Conservation (phyloP, 1,140 invertebrate species). For the Drosophila melanica region DNA sequence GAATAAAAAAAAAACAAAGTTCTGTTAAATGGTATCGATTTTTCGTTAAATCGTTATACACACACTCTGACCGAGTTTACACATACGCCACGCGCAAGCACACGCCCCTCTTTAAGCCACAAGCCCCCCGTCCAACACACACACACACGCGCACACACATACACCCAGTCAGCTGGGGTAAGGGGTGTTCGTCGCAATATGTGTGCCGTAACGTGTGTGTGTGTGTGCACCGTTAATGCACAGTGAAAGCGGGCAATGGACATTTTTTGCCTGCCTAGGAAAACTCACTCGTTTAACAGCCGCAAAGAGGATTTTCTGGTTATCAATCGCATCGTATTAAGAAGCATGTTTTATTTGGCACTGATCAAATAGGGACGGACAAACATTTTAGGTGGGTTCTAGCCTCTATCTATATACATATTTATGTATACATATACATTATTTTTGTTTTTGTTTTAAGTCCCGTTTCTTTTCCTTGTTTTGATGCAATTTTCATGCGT, state of each 20-base stretch:
- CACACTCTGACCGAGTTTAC: slow-evolving; percentile 75
- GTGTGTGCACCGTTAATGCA: slow-evolving; percentile 14
- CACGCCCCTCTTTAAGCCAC: slow-evolving; percentile 57
- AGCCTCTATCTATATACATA: neutral
- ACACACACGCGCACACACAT: neutral
- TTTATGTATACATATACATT: neutral
- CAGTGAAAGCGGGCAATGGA: slow-evolving; percentile 28
- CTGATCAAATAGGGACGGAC: slow-evolving; percentile 74
- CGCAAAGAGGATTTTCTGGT: neutral
- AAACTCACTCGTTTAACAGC: neutral
- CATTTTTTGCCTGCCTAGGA: slow-evolving; percentile 29
- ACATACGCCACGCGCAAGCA: slow-evolving; percentile 59
- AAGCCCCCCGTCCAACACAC: neutral
- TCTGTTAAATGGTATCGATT: slow-evolving; percentile 64
- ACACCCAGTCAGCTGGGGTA: slow-evolving; percentile 1
- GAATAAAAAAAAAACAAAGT: neutral
- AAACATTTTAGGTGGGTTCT: slow-evolving; percentile 67
- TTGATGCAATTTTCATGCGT: slow-evolving; percentile 29
- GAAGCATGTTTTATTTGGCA: slow-evolving; percentile 80
- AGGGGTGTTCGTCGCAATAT: slow-evolving; percentile 3
- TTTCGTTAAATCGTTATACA: slow-evolving; percentile 80
- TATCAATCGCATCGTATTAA: slow-evolving; percentile 27
- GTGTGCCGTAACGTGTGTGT: slow-evolving; percentile 19
- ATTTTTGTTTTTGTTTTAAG: no score
- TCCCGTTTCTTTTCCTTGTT: neutral